Evolutionary conservation across 1,140 invertebrate species (phyloP), one percentile per base, ranked within the genome.

Genomic region (Galleria mellonella): DNA sequence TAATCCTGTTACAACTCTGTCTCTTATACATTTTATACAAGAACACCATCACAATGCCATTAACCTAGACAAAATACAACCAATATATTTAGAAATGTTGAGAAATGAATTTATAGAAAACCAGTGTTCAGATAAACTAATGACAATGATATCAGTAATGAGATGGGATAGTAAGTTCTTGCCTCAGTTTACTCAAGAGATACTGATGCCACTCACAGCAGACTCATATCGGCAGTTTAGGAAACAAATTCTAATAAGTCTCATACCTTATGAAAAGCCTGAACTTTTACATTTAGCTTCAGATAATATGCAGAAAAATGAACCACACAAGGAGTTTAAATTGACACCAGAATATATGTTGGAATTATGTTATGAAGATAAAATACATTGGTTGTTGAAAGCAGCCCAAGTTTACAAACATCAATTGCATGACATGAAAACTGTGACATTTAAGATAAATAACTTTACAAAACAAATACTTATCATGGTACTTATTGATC

Each of bases 381-480:
- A 83, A 43, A 81, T 67, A 40, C 83, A 87, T 47, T 86, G 85
- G 85, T 55, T 87, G 8, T 51, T 86, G 23, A 82, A 87, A 72
- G 83, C 83, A 17, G 75, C 81, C 11, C 59, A 74, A 55, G 67
- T 86, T 29, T 86, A 84, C 40, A 78, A 79, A 48, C 67, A 78
- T 17, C 72, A 83, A 45, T 41, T 86, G 4, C 69, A 76, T 47
- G 76, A 84, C 41, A 68, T 84, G 57, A 82, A 84, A 46, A 84
- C 69, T 65, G 71, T 84, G 0, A 82, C 81, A 33, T 81, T 86
- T 43, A 75, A 85, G 69, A 81, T 84, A 7, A 82, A 85, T 51
- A 79, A 74, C 44, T 79, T 86, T 33, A 81, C 72, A 6, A 84
- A 86, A 65, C 83, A 86, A 62, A 74, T 87, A 37, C 72, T 85